phyloP scores from a whole-genome alignment of 2,797 vertebrate genomes.

The Enteromius unitaeniatus region DNA sequence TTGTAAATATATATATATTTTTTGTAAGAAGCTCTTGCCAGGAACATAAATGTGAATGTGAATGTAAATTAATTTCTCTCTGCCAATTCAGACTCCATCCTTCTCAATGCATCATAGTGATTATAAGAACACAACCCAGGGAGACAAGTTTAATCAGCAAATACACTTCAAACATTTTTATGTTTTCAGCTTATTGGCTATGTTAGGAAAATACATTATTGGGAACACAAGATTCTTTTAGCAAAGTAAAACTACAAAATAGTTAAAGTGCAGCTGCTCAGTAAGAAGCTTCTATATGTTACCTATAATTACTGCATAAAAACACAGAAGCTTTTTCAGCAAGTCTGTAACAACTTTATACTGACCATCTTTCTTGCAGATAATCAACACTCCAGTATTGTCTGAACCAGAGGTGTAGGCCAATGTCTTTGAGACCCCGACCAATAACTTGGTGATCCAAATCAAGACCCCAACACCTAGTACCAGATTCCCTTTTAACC shows the following conservation, averaged over 20 bases:
- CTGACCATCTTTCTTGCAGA: neutral
- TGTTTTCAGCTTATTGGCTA: neutral
- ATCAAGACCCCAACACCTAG: neutral
- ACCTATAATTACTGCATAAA: conserved; percentile 5
- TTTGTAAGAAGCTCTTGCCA: neutral
- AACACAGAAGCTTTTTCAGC: conserved; percentile 1
- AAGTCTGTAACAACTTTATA: conserved; percentile 1
- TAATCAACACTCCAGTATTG: neutral
- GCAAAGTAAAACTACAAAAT: conserved; percentile 9
- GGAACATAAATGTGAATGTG: conserved; percentile 11
- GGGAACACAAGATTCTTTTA: conserved; percentile 15
- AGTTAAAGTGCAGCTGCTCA: neutral
- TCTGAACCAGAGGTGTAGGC: neutral
- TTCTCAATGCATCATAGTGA: conserved; percentile 32
- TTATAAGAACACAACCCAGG: conserved; percentile 35
- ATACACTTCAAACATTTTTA: neutral
- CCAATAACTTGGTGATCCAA: neutral
- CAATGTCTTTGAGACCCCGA: neutral
- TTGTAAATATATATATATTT: too few species aligned
- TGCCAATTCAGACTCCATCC: conserved; percentile 40
- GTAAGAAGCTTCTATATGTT: neutral
- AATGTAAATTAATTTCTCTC: conserved; percentile 42
- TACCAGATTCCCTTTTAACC: neutral
- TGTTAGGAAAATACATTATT: conserved; percentile 19
- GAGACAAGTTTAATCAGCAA: conserved; percentile 23